Conservation (phyloP, 2,888 invertebrate species). For the Thymelicus lineola region DNA sequence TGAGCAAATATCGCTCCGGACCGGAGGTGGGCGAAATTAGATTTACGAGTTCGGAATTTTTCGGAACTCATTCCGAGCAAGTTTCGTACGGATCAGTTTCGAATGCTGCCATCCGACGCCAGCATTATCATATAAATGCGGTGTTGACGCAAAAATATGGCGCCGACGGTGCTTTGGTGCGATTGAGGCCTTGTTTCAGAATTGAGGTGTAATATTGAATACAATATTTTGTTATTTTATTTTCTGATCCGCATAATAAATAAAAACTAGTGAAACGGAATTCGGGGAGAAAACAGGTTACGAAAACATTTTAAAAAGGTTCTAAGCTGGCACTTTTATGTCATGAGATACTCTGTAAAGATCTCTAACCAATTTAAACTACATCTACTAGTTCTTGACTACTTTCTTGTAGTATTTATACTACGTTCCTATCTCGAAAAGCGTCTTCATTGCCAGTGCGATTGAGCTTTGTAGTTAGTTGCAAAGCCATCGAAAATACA, state of each 20-base stretch:
- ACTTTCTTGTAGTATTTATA: no score
- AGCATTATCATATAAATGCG: slow-evolving; percentile 65
- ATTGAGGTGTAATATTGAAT: background rate
- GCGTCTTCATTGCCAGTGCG: no score
- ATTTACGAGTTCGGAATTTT: slow-evolving; percentile 80
- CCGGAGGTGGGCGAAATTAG: slow-evolving; percentile 71
- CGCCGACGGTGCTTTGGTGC: slow-evolving; percentile 46
- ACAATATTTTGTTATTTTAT: background rate
- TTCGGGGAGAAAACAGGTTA: no score
- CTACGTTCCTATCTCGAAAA: no score
- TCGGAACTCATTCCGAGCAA: slow-evolving; percentile 70
- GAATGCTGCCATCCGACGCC: slow-evolving; percentile 56
- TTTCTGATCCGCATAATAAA: background rate
- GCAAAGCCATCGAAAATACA: no score
- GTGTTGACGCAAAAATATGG: slow-evolving; percentile 79
- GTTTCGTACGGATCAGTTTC: slow-evolving; percentile 69
- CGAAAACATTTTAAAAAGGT: no score
- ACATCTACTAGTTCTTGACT: no score
- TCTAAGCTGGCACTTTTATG: no score
- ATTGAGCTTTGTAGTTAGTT: no score
- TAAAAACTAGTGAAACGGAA: no score
- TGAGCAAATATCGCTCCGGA: slow-evolving; percentile 66
- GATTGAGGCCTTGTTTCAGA: slow-evolving; percentile 12
- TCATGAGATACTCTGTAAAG: no score
- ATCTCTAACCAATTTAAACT: no score